Base-by-base conservation (phyloP, 2,797 vertebrate genomes). In the Monodelphis domestica region DNA sequence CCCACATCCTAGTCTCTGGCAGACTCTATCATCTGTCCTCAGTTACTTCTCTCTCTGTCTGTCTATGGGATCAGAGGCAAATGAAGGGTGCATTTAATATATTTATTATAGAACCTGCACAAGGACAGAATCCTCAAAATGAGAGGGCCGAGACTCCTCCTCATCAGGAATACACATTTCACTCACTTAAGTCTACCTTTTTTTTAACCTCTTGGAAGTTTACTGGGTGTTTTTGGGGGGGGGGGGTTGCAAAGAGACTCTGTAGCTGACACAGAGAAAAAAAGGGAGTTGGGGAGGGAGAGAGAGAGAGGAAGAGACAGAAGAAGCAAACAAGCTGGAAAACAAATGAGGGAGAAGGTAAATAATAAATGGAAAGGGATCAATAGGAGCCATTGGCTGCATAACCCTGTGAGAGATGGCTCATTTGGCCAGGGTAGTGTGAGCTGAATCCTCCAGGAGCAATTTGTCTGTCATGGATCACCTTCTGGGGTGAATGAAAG, bases 331-430 rank as follows among this genome's bases (percentile, higher is more conserved):
- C 33, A 70, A 59, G 30, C 59, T 53, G 51, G 89, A 63, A 90
- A 91, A 88, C 53, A 94, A 90, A 91, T 50, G 30, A 90, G 78
- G 38, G 55, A 87, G 59, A 54, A 55, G 90, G 51, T 55, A 90
- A 90, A 91, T 38, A 88, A 53, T 30, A 87, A 53, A 70, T 89
- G 54, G 28, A n/a, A 89, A 91, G 89, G 52, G 91, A 91, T 95
- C 92, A 87, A 93, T 91, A 89, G 55, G 57, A 56, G 45, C 63
- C 88, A 26, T 78, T 90, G 55, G 53, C 45, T 50, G 33, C 53
- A 38, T n/a, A 15, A 51, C 78, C 52, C 50, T 45, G 30, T 78
- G 56, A 95, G 45, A 53, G 87, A 57, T 53, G 30, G 91, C 70
- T 92, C 50, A 33, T 59, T 93, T 93, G 89, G 38, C n/a, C 70